phyloP scores from a whole-genome alignment of 1,140 invertebrate species.

The Lepidotrigona ventralis region DNA sequence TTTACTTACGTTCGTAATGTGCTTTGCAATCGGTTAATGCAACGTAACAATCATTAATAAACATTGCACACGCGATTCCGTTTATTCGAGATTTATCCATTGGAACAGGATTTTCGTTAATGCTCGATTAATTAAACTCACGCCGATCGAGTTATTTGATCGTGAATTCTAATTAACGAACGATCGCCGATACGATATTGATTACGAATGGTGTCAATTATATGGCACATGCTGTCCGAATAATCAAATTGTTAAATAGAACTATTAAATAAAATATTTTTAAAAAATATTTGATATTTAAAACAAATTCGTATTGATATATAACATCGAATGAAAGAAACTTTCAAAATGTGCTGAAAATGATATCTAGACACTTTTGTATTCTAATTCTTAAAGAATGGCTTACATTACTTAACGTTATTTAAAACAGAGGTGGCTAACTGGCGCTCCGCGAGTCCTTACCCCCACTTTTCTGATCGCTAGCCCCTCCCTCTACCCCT shows the following conservation, averaged over 20 bases:
- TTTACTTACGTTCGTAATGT: not conserved
- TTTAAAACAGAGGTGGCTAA: too few species aligned
- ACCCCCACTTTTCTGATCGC: too few species aligned
- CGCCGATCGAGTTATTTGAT: not conserved
- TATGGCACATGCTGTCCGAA: not conserved
- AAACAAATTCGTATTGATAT: too few species aligned
- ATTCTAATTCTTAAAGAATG: too few species aligned
- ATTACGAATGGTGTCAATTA: not conserved
- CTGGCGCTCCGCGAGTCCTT: too few species aligned
- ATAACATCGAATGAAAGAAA: too few species aligned
- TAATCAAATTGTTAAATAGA: not conserved
- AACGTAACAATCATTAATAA: not conserved
- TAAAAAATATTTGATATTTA: too few species aligned
- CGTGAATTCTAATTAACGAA: not conserved
- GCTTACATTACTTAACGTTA: too few species aligned
- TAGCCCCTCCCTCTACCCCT: too few species aligned
- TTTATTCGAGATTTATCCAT: not conserved
- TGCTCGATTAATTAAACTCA: not conserved
- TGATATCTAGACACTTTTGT: too few species aligned
- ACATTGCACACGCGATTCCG: not conserved
- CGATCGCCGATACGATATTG: not conserved
- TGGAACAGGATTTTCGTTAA: not conserved
- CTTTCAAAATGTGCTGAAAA: too few species aligned
- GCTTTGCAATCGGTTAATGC: not conserved
- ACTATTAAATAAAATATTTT: too few species aligned